phyloP scores from a whole-genome alignment of 2,888 invertebrate species.

The Pyrgus malvae region DNA sequence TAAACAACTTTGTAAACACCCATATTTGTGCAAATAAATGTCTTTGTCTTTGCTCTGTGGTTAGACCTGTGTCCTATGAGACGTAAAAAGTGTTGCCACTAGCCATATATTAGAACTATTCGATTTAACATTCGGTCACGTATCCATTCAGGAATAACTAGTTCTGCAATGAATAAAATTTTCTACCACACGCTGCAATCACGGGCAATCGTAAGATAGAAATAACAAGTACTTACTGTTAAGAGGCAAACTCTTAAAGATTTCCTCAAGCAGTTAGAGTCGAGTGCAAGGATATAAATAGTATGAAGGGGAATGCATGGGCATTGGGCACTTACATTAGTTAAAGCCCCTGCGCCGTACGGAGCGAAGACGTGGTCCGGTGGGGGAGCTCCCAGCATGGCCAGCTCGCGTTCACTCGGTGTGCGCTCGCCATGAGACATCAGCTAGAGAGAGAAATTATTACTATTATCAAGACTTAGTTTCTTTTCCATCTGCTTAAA shows the following conservation, averaged over 20 bases:
- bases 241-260: neutral
- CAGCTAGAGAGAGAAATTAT: constrained; percentile 62
- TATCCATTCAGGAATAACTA: too few species aligned
- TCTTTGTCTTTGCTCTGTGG: too few species aligned
- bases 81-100: too few species aligned
- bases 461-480: too few species aligned
- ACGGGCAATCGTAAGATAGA: constrained; percentile 7
- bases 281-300: constrained; percentile 25
- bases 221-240: neutral
- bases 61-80: too few species aligned
- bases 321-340: constrained; percentile 76
- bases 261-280: constrained; percentile 13
- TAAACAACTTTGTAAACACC: too few species aligned
- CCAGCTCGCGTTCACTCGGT: constrained; percentile 79
- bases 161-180: too few species aligned
- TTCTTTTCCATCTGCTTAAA: too few species aligned
- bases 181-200: neutral
- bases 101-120: too few species aligned
- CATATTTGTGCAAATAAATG: too few species aligned
- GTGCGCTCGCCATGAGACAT: constrained; percentile 89
- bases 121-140: too few species aligned
- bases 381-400: constrained; percentile 83
- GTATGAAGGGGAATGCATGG: constrained; percentile 15
- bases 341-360: constrained; percentile 85
- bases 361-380: constrained; percentile 83